phyloP scores from a whole-genome alignment of 1,140 invertebrate species.

The Drosophila bocqueti region DNA sequence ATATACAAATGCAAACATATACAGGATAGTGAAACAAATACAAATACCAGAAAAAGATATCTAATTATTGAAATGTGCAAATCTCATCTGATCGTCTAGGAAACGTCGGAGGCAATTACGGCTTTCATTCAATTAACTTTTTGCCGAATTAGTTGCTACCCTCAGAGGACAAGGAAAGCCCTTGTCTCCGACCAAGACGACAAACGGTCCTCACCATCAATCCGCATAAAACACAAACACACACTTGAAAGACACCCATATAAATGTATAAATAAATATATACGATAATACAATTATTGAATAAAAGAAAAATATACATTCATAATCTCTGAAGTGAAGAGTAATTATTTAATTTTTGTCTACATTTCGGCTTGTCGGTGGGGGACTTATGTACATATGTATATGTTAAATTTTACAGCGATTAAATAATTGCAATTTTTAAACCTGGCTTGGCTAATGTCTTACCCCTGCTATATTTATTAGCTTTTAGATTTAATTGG shows the following conservation, averaged over 20 bases:
- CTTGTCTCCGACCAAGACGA: constrained; percentile 17
- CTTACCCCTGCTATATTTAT: no score
- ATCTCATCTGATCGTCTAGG: constrained; percentile 22
- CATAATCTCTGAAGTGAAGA: constrained; percentile 26
- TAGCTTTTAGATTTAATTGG: no score
- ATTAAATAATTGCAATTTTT: no score
- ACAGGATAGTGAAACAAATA: constrained; percentile 41
- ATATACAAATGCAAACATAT: constrained; percentile 50
- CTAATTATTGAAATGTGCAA: constrained; percentile 29
- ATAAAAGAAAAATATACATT: constrained; percentile 71
- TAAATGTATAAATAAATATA: constrained; percentile 67
- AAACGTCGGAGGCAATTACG: constrained; percentile 11
- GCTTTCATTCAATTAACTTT: constrained; percentile 1
- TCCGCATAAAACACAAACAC: constrained; percentile 30
- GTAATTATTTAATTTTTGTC: background rate
- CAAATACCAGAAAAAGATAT: constrained; percentile 18
- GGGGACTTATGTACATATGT: no score
- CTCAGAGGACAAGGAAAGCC: constrained; percentile 16
- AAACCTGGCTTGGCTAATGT: no score
- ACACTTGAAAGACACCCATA: constrained; percentile 33
- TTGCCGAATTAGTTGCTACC: constrained; percentile 12
- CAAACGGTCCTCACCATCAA: constrained; percentile 25
- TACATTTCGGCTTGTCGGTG: no score
- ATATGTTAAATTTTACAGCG: background rate
- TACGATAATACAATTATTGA: constrained; percentile 57